Evolutionary conservation across 2,888 invertebrate species (phyloP), one percentile per base, ranked within the genome.

Genomic region (Stenchaetothrips biformis): DNA sequence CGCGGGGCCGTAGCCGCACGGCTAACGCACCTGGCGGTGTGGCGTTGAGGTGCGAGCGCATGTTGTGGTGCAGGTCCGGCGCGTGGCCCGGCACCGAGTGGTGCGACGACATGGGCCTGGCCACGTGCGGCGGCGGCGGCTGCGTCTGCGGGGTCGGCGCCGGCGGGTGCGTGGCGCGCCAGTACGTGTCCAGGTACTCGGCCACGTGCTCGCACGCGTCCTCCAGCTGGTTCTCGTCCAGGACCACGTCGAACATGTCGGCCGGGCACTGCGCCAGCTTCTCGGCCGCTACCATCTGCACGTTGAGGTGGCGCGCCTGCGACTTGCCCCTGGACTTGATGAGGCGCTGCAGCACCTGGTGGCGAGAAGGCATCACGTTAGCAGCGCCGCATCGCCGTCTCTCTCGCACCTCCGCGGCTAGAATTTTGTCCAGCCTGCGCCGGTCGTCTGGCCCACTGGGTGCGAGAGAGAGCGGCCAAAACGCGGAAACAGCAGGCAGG

Each of bases 151-250:
- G 90, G 88, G 85, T 89, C 90, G 86, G 88, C 79, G 90, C 89
- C 83, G 95, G 92, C 80, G 98, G 99, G 90, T 99, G 98, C 81
- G 99, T 98, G 79, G 98, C 98, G 86, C 94, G 91, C 98, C 98
- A 99, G 88, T 99, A 99, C 82, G 94, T 92, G 92, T 99, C 99
- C 86, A 99, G 91, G 88, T 97, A 98, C 88, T 98, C 98, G 49
- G 98, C 98, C 86, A 99, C 94, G 88, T 98, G 98, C 86, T 98
- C 98, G 88, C 99, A 99, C 37, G 99, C 99, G 86, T 99, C 99
- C 87, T 99, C 98, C 85, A 99, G 89, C 89, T 99, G 99, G 88
- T 99, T 99, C 88, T 99, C 99, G 86, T 99, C 99, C 85, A 99
- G 90, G 84, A 98, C 94, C 82, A 99, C 95, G 89, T 99, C 99